A percentile compares a stretch with the other conserved stretches of the same genome.
These are phyloP conservation scores for Spheniscus mendiculus DNA, from an alignment of 2,113 vertebrate genomes.

Conservation along the genomic window DNA sequence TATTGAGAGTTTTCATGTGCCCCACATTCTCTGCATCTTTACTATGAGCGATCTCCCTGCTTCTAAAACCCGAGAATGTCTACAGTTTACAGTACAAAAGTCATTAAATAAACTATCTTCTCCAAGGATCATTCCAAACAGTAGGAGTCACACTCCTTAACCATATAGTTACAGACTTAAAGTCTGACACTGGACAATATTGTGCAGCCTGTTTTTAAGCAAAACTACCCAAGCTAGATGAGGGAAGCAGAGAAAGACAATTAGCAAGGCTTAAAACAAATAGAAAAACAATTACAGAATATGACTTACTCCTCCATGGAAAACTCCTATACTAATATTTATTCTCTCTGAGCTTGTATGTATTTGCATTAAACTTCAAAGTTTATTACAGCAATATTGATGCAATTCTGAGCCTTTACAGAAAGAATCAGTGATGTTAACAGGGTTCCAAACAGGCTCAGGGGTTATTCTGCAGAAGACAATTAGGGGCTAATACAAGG, in stretches of 20 bases:
- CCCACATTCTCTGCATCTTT: neutral
- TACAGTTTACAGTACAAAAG: conserved; percentile 4
- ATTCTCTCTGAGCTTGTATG: neutral
- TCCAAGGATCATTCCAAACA: conserved; percentile 23
- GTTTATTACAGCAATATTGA: neutral
- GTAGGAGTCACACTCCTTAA: conserved; percentile 21
- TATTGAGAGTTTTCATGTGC: neutral
- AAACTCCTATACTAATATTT: neutral
- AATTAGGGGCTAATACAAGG: neutral
- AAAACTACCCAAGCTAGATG: neutral
- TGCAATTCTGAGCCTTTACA: neutral
- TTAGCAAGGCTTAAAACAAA: neutral
- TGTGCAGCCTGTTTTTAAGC: conserved; percentile 40
- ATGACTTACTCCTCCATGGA: neutral
- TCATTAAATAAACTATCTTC: conserved; percentile 15
- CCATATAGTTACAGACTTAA: neutral
- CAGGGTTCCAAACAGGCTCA: neutral
- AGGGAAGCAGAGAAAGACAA: neutral
- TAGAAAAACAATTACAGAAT: conserved; percentile 7
- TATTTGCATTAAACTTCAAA: neutral
- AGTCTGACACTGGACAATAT: neutral
- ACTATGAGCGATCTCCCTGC: neutral
- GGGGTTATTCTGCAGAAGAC: neutral
- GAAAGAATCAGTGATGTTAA: neutral
- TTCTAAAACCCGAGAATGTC: neutral